These are phyloP conservation scores for Silurus glanis DNA, from an alignment of 2,113 vertebrate species.

Conservation along the genomic window DNA sequence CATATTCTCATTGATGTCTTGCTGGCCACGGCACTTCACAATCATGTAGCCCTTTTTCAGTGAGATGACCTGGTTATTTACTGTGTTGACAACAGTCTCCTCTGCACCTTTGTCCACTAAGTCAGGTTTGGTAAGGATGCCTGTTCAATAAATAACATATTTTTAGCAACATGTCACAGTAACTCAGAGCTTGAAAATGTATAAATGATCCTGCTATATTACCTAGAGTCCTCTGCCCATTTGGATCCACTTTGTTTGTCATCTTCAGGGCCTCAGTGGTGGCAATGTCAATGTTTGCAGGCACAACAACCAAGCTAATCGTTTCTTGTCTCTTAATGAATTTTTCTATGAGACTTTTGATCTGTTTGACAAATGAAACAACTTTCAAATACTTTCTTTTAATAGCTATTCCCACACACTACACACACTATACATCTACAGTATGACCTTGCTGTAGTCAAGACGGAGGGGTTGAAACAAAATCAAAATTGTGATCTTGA, in stretches of 20 bases:
- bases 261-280: slow-evolving; percentile 82
- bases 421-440: not conserved
- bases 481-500: no score
- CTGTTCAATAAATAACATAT: slow-evolving; percentile 52
- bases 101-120: slow-evolving; percentile 77
- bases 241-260: slow-evolving; percentile 78
- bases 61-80: slow-evolving; percentile 63
- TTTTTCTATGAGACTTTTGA: slow-evolving; percentile 69
- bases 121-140: slow-evolving; percentile 80
- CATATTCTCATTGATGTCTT: slow-evolving; percentile 57
- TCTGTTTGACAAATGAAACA: slow-evolving; percentile 61
- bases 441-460: not conserved
- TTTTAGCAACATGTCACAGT: not conserved
- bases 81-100: slow-evolving; percentile 54
- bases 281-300: slow-evolving; percentile 80
- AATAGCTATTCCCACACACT: no score
- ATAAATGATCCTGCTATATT: slow-evolving; percentile 21
- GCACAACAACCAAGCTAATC: slow-evolving; percentile 78
- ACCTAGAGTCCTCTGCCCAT: slow-evolving; percentile 79
- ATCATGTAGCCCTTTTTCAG: slow-evolving; percentile 82
- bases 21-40: slow-evolving; percentile 77
- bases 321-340: slow-evolving; percentile 75
- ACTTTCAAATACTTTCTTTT: no score
- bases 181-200: not conserved
- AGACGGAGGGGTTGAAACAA: no score